A percentile compares a stretch with the other conserved stretches of the same genome.
These are phyloP conservation scores for Eubasilissa regina DNA, from an alignment of 1,140 invertebrate species.

Conservation along the genomic window DNA sequence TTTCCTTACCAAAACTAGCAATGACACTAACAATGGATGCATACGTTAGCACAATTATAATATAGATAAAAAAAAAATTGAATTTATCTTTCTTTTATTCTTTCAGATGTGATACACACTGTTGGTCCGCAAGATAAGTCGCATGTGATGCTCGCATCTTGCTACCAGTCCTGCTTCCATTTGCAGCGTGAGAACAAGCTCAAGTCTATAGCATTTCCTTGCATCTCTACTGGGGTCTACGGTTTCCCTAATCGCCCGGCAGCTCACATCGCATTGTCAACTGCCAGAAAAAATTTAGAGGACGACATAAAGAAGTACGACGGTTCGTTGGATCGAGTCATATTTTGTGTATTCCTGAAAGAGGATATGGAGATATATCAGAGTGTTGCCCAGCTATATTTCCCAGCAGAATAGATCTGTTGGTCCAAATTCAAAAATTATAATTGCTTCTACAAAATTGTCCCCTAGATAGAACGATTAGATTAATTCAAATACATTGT, in stretches of 20 bases:
- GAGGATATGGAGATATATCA: conserved; percentile 84
- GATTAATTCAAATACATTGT: no score
- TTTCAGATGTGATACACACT: conserved; percentile 87
- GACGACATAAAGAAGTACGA: conserved; percentile 65
- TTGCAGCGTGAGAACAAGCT: conserved; percentile 76
- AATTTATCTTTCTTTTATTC: conserved; percentile 4
- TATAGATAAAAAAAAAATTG: no score
- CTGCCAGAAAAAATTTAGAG: conserved; percentile 80
- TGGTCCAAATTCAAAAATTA: no score
- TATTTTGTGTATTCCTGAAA: conserved; percentile 87
- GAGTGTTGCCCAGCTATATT: conserved; percentile 81
- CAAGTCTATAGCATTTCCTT: conserved; percentile 85
- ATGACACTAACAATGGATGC: no score
- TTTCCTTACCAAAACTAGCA: no score
- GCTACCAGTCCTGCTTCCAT: conserved; percentile 80
- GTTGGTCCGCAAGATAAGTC: conserved; percentile 86
- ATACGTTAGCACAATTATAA: no score
- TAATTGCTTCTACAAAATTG: no score
- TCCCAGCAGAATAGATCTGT: conserved; percentile 70
- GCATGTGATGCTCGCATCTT: conserved; percentile 76
- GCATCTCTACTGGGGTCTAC: conserved; percentile 90
- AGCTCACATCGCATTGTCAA: conserved; percentile 80
- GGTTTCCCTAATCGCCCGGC: conserved; percentile 86
- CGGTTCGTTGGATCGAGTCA: conserved; percentile 80
- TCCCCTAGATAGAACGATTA: no score